A percentile compares a stretch with the other conserved stretches of the same genome.
These are phyloP conservation scores for Thalpophila matura DNA, from an alignment of 2,888 invertebrate genomes.

Conservation along the genomic window DNA sequence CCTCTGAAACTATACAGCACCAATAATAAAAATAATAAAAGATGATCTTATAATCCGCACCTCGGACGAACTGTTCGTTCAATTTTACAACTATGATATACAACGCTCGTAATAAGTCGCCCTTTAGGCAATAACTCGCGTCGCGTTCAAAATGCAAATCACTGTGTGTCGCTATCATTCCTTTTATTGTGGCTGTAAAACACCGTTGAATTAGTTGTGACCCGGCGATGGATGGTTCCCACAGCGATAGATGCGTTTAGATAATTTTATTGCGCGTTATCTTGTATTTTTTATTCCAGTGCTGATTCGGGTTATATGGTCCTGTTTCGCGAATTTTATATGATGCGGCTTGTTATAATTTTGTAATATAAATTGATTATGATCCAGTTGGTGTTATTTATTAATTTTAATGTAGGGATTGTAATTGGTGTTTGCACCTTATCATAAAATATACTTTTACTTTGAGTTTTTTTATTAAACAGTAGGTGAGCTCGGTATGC, in stretches of 20 bases:
- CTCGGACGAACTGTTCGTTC: constrained; percentile 38
- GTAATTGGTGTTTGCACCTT: constrained; percentile 22
- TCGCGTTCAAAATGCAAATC: constrained; percentile 65
- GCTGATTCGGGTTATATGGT: constrained; percentile 31
- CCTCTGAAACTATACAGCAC: constrained; percentile 55
- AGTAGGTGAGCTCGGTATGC: no score
- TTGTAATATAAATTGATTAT: constrained; percentile 21
- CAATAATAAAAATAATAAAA: constrained; percentile 55
- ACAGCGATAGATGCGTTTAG: constrained; percentile 60
- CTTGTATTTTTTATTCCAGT: constrained; percentile 42
- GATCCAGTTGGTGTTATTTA: constrained; percentile 1
- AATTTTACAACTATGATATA: constrained; percentile 64
- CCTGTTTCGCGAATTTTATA: constrained; percentile 53
- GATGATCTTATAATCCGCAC: constrained; percentile 63
- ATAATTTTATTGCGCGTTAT: constrained; percentile 63
- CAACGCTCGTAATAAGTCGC: constrained; percentile 53
- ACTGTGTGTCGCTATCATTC: constrained; percentile 74
- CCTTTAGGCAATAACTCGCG: constrained; percentile 57
- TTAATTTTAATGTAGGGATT: constrained; percentile 11
- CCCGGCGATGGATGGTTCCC: constrained; percentile 65
- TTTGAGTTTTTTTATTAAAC: no score
- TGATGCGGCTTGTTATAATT: constrained; percentile 35
- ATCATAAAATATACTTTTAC: constrained; percentile 8
- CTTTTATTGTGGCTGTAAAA: constrained; percentile 74
- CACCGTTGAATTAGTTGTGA: constrained; percentile 69